phyloP scores from a whole-genome alignment of 2,888 invertebrate species.

The Aporophyla lueneburgensis region DNA sequence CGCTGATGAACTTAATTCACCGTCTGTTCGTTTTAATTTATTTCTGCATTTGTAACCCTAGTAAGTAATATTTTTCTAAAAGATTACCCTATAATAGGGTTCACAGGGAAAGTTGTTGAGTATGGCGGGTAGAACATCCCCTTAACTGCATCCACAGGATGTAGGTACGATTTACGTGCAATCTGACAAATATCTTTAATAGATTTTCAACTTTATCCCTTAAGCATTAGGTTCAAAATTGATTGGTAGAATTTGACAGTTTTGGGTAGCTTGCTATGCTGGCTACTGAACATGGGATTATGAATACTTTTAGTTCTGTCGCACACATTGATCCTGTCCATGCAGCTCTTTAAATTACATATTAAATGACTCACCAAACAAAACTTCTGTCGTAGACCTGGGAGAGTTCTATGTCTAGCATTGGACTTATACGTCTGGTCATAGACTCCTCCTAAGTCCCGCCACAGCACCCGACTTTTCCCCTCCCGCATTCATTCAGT shows the following conservation, averaged over 20 bases:
- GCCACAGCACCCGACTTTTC: no score
- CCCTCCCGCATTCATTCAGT: no score
- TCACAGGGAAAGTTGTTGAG: background rate
- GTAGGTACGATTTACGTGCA: background rate
- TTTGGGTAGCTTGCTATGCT: no score
- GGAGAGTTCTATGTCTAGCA: no score
- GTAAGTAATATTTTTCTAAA: background rate
- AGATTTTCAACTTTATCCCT: no score
- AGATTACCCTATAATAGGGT: background rate
- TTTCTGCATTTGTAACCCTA: background rate
- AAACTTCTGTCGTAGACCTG: background rate
- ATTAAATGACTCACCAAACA: background rate
- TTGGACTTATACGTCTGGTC: background rate
- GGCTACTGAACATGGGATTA: no score
- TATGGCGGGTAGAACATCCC: background rate
- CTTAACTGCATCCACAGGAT: background rate
- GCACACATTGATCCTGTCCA: background rate
- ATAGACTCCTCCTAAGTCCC: background rate
- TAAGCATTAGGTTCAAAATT: no score
- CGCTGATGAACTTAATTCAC: constrained; percentile 24
- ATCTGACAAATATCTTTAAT: no score
- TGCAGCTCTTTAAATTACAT: background rate
- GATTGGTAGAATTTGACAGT: no score
- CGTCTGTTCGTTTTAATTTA: constrained; percentile 26
- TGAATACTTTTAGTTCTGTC: background rate